Evolutionary conservation across 53 echinoderm and acorn worm genomes (phyloP).

Genomic region (Luidia sarsii): DNA sequence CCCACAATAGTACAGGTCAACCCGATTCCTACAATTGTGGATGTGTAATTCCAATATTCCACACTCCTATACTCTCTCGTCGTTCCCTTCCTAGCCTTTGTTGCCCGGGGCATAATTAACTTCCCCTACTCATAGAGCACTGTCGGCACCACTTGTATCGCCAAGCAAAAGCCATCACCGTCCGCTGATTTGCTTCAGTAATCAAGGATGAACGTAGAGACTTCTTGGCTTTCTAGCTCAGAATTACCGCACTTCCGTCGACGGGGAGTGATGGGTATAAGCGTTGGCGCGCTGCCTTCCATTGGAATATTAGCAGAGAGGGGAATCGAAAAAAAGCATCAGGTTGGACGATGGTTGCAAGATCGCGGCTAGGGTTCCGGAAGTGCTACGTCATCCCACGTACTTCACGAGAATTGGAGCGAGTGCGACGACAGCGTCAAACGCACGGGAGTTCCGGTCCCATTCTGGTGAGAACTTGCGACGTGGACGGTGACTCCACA

Average conservation of each 20-base stretch:
- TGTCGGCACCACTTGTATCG: constrained; percentile 4
- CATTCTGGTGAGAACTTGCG: background rate
- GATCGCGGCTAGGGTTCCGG: no score
- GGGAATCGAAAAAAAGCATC: constrained; percentile 1
- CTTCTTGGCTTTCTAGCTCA: background rate
- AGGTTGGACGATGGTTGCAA: background rate
- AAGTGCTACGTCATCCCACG: no score
- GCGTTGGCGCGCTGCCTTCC: no score
- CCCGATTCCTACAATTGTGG: background rate
- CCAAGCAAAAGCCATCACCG: background rate
- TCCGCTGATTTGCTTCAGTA: constrained; percentile 11
- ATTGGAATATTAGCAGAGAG: no score
- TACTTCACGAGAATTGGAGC: no score
- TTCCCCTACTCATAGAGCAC: background rate
- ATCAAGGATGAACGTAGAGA: constrained; percentile 40
- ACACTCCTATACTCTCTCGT: background rate
- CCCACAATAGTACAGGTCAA: constrained; percentile 36
- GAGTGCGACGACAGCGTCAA: no score
- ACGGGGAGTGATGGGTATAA: no score
- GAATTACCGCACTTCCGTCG: constrained; percentile 28
- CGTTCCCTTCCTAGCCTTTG: background rate
- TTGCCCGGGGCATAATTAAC: constrained; percentile 36
- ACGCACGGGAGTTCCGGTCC: no score
- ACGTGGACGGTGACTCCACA: background rate
- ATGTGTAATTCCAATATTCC: background rate